Conservation (phyloP, 2,888 invertebrate genomes). For the Lamellibrachia satsuma region DNA sequence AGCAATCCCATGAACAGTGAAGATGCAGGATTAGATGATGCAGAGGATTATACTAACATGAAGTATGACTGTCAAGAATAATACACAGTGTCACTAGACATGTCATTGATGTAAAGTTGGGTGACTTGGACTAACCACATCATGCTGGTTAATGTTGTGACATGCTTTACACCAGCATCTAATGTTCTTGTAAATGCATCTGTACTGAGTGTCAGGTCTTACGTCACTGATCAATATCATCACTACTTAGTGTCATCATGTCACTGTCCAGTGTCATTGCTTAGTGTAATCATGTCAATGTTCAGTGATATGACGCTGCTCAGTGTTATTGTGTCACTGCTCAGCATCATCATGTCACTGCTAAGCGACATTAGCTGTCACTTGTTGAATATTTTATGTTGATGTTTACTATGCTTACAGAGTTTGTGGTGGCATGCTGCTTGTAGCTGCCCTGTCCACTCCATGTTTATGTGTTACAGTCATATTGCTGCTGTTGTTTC, state of each 20-base stretch:
- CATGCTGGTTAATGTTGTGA: background rate
- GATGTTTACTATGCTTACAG: background rate
- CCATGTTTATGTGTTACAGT: background rate
- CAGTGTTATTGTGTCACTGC: background rate
- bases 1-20: background rate
- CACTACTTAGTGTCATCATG: background rate
- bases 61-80: background rate
- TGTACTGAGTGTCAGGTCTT: background rate
- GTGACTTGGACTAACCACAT: background rate
- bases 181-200: slow-evolving; percentile 1
- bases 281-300: background rate
- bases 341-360: background rate
- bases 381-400: background rate
- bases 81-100: background rate
- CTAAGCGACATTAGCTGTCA: background rate
- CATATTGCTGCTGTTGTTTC: background rate
- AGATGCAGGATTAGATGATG: background rate
- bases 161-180: background rate
- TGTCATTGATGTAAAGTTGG: background rate
- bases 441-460: background rate
- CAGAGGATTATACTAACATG: background rate
- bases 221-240: background rate
- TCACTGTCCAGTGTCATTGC: background rate
- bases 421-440: background rate
- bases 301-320: background rate